Conservation (phyloP, 2,888 invertebrate species). For the Limnephilus marmoratus region DNA sequence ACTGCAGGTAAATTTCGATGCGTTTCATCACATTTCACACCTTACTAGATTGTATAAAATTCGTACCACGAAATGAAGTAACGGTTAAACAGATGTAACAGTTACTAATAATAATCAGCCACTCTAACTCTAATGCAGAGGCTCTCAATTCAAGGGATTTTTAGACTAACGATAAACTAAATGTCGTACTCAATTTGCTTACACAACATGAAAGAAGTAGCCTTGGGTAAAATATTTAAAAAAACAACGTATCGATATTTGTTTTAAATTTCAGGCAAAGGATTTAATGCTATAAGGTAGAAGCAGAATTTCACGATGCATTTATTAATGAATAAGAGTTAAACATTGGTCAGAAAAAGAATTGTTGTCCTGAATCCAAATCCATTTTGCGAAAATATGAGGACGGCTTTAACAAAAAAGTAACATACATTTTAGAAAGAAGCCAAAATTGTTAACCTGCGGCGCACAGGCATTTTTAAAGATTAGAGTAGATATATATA, state of each 20-base stretch:
- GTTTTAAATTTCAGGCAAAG: background rate
- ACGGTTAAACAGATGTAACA: background rate
- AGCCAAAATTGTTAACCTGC: background rate
- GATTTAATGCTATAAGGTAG: background rate
- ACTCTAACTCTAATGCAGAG: background rate
- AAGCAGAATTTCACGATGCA: background rate
- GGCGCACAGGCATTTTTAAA: no score
- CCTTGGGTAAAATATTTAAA: no score
- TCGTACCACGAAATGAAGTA: background rate
- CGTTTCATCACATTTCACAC: background rate
- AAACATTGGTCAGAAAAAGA: no score
- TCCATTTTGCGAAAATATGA: background rate
- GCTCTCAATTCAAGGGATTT: background rate
- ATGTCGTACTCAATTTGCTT: background rate
- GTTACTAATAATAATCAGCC: background rate
- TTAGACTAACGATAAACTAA: background rate
- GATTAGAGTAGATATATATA: no score
- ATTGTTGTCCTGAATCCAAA: background rate
- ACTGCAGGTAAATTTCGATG: background rate
- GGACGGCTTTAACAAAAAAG: background rate
- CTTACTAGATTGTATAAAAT: background rate
- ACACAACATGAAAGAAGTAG: background rate
- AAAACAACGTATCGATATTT: background rate
- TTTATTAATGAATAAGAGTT: no score
- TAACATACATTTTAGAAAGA: background rate